phyloP scores from a whole-genome alignment of 2,888 invertebrate species.

The Poecilobothrus nobilitatus region DNA sequence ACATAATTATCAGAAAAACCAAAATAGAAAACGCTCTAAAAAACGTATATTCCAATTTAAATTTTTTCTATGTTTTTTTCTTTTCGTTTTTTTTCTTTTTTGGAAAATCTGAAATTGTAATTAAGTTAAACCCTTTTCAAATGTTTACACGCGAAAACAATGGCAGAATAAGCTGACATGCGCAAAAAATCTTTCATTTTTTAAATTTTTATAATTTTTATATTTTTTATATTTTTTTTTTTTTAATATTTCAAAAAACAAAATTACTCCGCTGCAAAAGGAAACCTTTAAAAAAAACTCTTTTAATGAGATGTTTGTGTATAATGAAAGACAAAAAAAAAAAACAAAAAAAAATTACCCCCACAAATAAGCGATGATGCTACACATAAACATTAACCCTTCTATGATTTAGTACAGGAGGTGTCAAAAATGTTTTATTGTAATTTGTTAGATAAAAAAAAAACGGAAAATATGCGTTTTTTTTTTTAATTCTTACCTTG shows the following conservation, averaged over 20 bases:
- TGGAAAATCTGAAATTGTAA: not conserved
- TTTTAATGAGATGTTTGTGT: too few relatives aligned
- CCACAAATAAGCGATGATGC: not conserved
- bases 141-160: not conserved
- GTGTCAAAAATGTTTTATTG: too few relatives aligned
- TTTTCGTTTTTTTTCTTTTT: not conserved
- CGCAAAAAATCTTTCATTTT: not conserved
- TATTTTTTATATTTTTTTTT: not conserved
- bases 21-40: not conserved
- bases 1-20: not conserved
- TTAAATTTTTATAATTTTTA: not conserved
- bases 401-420: not conserved
- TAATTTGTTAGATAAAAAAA: too few relatives aligned
- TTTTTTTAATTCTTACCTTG: too few relatives aligned
- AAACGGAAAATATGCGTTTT: too few relatives aligned
- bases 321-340: too few relatives aligned
- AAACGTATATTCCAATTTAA: not conserved
- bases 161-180: not conserved
- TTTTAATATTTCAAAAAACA: not conserved
- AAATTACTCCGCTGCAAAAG: not conserved
- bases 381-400: not conserved
- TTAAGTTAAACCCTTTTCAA: slow-evolving; percentile 2
- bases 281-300: too few relatives aligned
- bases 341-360: not conserved
- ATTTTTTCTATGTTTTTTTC: too few relatives aligned